Conservation (phyloP, 2,113 vertebrate genomes). For the Lates calcarifer region DNA sequence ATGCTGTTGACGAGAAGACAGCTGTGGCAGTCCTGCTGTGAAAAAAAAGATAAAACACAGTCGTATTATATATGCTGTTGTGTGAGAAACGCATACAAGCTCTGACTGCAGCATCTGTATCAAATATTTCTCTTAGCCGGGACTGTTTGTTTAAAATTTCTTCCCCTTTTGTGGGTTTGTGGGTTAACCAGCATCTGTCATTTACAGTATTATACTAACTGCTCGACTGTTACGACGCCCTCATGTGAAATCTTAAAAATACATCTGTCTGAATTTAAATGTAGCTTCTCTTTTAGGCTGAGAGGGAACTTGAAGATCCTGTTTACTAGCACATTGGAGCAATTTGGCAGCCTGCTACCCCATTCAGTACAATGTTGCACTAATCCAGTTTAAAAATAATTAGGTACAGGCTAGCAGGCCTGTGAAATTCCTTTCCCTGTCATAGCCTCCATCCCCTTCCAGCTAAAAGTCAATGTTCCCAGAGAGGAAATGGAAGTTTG, state of each 20-base stretch:
- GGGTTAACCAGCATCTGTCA: constrained; percentile 67
- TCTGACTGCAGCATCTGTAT: constrained; percentile 22
- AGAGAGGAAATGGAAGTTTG: constrained; percentile 44
- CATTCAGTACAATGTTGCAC: constrained; percentile 69
- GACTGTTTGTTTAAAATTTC: constrained; percentile 35
- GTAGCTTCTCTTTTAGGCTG: constrained; percentile 53
- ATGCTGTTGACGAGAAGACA: constrained; percentile 2
- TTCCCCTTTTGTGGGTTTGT: constrained; percentile 48
- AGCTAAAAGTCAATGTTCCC: constrained; percentile 34
- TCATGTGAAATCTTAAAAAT: constrained; percentile 62
- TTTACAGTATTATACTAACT: constrained; percentile 62
- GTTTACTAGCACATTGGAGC: constrained; percentile 75
- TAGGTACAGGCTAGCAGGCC: constrained; percentile 75
- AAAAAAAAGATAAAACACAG: constrained; percentile 5
- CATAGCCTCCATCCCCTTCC: constrained; percentile 35
- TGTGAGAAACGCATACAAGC: constrained; percentile 11
- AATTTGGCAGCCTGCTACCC: constrained; percentile 69
- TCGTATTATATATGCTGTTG: constrained; percentile 34
- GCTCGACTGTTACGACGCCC: constrained; percentile 51
- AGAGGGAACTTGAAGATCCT: constrained; percentile 58
- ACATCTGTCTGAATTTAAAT: constrained; percentile 73
- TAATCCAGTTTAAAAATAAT: constrained; percentile 80
- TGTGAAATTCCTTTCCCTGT: constrained; percentile 74
- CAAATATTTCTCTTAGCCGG: constrained; percentile 39
- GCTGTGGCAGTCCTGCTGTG: neutral